Evolutionary conservation across 92 coral and sea anemone genomes (phyloP).

Genomic region (Bergia puertoricense): DNA sequence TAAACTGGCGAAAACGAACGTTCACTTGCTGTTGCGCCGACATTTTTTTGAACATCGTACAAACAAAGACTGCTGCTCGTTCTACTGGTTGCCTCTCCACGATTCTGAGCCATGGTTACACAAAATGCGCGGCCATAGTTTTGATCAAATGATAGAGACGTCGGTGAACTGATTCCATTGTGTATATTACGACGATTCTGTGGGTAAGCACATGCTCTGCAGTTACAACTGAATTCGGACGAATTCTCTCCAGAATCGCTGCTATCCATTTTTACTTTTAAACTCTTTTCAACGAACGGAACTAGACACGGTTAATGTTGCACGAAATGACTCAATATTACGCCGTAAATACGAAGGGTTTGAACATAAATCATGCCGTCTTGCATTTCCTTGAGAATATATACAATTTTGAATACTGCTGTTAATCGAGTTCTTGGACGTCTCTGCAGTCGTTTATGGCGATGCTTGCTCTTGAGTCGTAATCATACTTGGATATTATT

Average conservation of each 20-base stretch:
- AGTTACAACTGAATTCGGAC: constrained; percentile 24
- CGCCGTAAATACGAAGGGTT: not conserved
- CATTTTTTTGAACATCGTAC: constrained; percentile 28
- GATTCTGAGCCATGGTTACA: constrained; percentile 19
- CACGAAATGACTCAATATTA: not conserved
- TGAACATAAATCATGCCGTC: not conserved
- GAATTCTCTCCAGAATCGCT: constrained; percentile 40
- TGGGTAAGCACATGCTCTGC: constrained; percentile 9
- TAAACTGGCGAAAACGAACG: constrained; percentile 36
- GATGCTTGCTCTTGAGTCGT: not conserved
- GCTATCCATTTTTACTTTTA: constrained; percentile 24
- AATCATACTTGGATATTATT: not conserved
- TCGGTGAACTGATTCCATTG: not conserved
- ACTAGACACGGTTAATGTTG: not conserved
- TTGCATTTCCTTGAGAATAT: constrained; percentile 12
- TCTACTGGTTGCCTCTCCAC: not conserved
- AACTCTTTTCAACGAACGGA: not conserved
- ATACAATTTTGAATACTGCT: not conserved
- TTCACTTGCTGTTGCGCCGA: constrained; percentile 12
- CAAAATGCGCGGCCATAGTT: constrained; percentile 38
- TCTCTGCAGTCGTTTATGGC: not conserved
- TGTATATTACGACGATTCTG: not conserved
- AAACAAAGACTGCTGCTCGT: constrained; percentile 29
- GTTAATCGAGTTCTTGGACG: not conserved
- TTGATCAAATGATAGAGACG: constrained; percentile 16